Evolutionary conservation across 2,797 vertebrate species (phyloP).

Genomic region (Sebastes reedi): DNA sequence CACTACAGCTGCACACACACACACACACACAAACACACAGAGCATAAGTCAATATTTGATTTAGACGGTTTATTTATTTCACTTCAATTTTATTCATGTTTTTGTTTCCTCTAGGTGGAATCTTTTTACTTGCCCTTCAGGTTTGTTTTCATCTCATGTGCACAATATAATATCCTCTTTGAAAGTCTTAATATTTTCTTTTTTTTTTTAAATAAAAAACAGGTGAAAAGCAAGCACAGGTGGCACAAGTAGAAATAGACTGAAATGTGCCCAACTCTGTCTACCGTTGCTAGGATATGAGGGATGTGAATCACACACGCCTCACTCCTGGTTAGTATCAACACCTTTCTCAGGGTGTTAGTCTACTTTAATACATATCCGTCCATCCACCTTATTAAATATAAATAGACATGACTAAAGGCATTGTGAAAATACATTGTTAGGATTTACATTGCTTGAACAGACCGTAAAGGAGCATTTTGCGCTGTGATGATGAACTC

Average conservation of each 20-base stretch:
- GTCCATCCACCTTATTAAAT: constrained; percentile 6
- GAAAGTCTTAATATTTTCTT: not conserved
- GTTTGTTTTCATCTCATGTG: constrained; percentile 4
- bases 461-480: constrained; percentile 1
- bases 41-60: constrained; percentile 13
- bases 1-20: constrained; percentile 86
- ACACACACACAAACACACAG: constrained; percentile 18
- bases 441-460: constrained; percentile 1
- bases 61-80: not conserved
- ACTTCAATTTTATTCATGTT: not conserved
- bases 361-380: constrained; percentile 21
- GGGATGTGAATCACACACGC: constrained; percentile 63
- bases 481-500: constrained; percentile 22
- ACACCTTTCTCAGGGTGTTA: constrained; percentile 51
- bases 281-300: constrained; percentile 77
- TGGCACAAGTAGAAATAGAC: constrained; percentile 56
- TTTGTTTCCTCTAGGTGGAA: not conserved
- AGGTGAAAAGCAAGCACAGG: constrained; percentile 44
- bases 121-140: not conserved
- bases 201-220: not conserved
- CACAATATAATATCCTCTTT: not conserved
- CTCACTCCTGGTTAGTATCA: constrained; percentile 62
- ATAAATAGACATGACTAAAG: constrained; percentile 24
- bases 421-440: constrained; percentile 9
- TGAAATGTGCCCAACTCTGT: constrained; percentile 37